Conservation (phyloP, 2,113 vertebrate genomes). For the Brachypodius melanocephalos region DNA sequence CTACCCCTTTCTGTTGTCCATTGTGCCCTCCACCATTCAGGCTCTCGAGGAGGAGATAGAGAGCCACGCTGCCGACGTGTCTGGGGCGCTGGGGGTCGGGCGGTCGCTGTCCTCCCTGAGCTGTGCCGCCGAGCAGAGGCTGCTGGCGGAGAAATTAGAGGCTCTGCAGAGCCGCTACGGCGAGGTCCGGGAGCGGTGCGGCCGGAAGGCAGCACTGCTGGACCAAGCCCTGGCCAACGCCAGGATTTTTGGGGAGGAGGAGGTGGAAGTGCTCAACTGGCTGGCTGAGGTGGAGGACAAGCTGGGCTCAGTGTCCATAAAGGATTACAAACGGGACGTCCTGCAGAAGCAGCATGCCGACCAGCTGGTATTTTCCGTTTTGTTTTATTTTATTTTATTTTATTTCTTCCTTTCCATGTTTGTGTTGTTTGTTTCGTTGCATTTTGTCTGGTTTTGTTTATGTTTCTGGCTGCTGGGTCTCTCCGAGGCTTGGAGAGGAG, state of each 20-base stretch:
- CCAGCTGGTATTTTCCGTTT: conserved; percentile 84
- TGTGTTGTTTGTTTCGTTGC: conserved; percentile 33
- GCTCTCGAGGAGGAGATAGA: conserved; percentile 88
- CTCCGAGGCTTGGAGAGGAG: not conserved
- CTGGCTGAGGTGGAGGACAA: conserved; percentile 96
- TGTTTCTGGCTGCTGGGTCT: not conserved
- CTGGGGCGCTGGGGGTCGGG: conserved; percentile 80
- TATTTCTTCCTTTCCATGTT: not conserved
- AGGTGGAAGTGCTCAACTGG: conserved; percentile 99
- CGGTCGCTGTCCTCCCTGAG: conserved; percentile 86
- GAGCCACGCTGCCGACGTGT: conserved; percentile 78
- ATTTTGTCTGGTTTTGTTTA: not conserved
- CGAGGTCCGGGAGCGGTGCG: conserved; percentile 83
- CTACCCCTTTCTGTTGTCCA: conserved; percentile 75
- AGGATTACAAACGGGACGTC: conserved; percentile 88
- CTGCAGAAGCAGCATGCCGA: conserved; percentile 90
- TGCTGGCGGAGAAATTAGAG: conserved; percentile 85
- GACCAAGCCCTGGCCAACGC: conserved; percentile 93
- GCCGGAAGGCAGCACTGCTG: conserved; percentile 85
- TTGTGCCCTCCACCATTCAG: conserved; percentile 80
- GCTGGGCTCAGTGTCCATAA: conserved; percentile 85
- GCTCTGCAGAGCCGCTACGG: conserved; percentile 80
- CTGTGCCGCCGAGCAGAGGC: conserved; percentile 78
- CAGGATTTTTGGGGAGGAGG: conserved; percentile 96
- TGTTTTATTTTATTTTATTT: no score